phyloP scores from a whole-genome alignment of 2,797 vertebrate genomes.

The Setipinna tenuifilis region DNA sequence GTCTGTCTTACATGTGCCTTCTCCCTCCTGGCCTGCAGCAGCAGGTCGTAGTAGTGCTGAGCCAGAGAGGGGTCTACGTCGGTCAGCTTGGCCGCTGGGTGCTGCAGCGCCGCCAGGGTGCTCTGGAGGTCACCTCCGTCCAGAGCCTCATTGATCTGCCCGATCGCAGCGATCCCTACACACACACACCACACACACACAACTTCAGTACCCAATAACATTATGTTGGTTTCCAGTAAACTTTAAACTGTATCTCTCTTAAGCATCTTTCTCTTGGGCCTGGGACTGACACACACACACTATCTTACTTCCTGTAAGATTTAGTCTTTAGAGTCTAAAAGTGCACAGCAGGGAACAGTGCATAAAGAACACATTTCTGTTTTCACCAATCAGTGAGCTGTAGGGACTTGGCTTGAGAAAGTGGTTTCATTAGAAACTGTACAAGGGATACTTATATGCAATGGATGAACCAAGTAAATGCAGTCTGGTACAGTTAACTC shows the following conservation, averaged over 20 bases:
- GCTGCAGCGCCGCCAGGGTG: conserved; percentile 87
- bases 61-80: conserved; percentile 85
- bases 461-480: neutral
- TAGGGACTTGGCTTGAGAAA: neutral
- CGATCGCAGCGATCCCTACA: conserved; percentile 94
- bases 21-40: conserved; percentile 90
- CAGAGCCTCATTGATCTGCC: conserved; percentile 93
- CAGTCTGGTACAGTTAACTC: neutral
- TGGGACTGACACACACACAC: neutral
- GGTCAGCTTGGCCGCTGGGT: conserved; percentile 88
- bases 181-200: neutral
- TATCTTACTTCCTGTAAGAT: neutral
- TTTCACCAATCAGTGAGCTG: neutral
- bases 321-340: neutral
- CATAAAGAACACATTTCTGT: neutral
- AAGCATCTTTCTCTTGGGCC: neutral
- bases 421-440: neutral
- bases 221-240: neutral
- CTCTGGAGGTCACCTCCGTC: conserved; percentile 87
- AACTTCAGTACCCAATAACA: neutral
- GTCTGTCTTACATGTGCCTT: conserved; percentile 88
- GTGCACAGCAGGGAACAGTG: neutral
- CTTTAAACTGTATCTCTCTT: neutral
- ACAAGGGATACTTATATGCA: neutral
- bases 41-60: conserved; percentile 94